phyloP scores from a whole-genome alignment of 2,888 invertebrate species.

The Coenonympha arcania region DNA sequence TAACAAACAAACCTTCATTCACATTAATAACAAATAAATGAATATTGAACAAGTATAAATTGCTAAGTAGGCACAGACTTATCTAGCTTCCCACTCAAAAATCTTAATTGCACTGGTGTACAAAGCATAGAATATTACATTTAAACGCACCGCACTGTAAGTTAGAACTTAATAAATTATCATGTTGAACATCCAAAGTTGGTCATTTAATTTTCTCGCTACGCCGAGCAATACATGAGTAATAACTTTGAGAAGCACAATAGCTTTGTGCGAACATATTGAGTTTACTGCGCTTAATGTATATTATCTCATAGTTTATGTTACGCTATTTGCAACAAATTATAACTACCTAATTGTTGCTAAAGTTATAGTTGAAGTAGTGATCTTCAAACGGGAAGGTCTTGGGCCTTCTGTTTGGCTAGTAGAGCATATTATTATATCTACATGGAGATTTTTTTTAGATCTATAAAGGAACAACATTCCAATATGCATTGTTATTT shows the following conservation, averaged over 20 bases:
- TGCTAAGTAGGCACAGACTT: too few species aligned
- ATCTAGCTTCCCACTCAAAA: too few species aligned
- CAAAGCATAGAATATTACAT: neutral
- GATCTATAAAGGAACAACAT: too few species aligned
- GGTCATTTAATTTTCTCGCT: conserved; percentile 21
- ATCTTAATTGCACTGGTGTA: too few species aligned
- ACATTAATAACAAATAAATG: too few species aligned
- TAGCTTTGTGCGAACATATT: conserved; percentile 6
- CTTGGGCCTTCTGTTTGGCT: too few species aligned
- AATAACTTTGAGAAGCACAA: conserved; percentile 13
- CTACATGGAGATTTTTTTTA: too few species aligned
- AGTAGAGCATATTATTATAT: too few species aligned
- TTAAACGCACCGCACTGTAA: neutral
- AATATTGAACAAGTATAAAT: too few species aligned
- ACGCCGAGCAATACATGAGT: conserved; percentile 17
- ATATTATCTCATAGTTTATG: neutral
- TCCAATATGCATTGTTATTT: too few species aligned
- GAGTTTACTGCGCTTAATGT: neutral
- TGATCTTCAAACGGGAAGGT: neutral
- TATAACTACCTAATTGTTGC: neutral
- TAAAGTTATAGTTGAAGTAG: neutral
- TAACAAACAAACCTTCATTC: too few species aligned
- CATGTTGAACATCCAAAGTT: conserved; percentile 17
- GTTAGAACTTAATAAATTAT: conserved; percentile 16
- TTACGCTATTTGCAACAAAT: neutral